A percentile compares a stretch with the other conserved stretches of the same genome.
Conservation (phyloP, 2,888 invertebrate species). For the Margaritifera margaritifera region DNA sequence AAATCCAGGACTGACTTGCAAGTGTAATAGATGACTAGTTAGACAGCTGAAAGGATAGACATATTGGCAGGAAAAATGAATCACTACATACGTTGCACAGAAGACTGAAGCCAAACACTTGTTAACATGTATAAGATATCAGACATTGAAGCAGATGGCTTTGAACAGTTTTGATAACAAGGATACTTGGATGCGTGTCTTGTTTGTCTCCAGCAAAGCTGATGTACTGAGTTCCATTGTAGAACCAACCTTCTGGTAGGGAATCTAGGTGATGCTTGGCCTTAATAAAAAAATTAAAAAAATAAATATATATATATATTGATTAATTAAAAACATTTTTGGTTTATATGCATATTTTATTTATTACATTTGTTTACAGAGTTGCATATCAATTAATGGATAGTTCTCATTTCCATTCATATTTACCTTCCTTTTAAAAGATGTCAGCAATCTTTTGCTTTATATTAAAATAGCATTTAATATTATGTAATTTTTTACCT, state of each 20-base stretch:
- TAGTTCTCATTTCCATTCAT: too few relatives aligned
- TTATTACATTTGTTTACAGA: too few relatives aligned
- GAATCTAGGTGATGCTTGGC: conserved; percentile 58
- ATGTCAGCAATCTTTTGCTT: too few relatives aligned
- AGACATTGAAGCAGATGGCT: neutral
- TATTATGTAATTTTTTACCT: too few relatives aligned
- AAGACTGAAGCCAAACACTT: neutral
- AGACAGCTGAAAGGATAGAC: too few relatives aligned
- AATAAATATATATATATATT: neutral
- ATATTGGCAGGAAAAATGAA: neutral
- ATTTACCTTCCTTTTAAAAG: too few relatives aligned
- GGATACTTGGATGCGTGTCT: conserved; percentile 65
- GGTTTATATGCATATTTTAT: too few relatives aligned
- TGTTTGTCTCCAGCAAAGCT: conserved; percentile 67
- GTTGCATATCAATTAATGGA: too few relatives aligned
- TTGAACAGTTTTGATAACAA: conserved; percentile 2
- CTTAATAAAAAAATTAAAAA: conserved; percentile 35
- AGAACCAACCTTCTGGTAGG: conserved; percentile 71
- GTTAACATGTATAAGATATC: neutral
- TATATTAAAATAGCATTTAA: too few relatives aligned
- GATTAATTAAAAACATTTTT: too few relatives aligned
- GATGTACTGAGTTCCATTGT: conserved; percentile 70
- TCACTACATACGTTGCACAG: neutral
- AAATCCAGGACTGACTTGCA: too few relatives aligned
- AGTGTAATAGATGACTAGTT: too few relatives aligned